These are phyloP conservation scores for Pectinophora gossypiella DNA, from an alignment of 1,140 invertebrate species.

Conservation along the genomic window DNA sequence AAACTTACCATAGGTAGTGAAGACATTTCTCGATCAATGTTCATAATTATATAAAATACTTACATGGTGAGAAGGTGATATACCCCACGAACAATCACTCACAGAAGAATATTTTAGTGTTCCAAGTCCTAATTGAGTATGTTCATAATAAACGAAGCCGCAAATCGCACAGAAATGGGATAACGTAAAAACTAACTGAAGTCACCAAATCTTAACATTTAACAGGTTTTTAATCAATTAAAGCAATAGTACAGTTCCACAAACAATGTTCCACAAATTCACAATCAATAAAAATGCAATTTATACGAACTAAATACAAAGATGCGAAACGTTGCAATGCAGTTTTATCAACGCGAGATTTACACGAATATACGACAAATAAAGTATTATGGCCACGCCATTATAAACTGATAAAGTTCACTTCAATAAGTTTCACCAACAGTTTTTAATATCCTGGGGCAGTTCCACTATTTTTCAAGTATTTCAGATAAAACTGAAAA, in stretches of 20 bases:
- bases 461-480: background rate
- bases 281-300: background rate
- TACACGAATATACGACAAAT: background rate
- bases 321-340: background rate
- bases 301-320: background rate
- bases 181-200: background rate
- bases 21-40: no score
- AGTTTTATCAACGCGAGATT: background rate
- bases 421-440: background rate
- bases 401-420: background rate
- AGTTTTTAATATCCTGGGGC: background rate
- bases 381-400: background rate
- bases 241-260: background rate
- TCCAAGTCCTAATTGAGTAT: no score
- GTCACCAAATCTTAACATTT: background rate
- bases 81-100: no score
- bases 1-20: no score
- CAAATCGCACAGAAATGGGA: background rate
- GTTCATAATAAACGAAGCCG: no score
- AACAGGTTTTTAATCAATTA: background rate
- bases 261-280: background rate
- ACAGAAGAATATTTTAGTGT: no score
- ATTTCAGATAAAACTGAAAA: conserved; percentile 22
- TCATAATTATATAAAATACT: background rate
- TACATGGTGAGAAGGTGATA: background rate